Evolutionary conservation across 2,113 vertebrate genomes (phyloP).

Genomic region (Chrysochloris asiatica): DNA sequence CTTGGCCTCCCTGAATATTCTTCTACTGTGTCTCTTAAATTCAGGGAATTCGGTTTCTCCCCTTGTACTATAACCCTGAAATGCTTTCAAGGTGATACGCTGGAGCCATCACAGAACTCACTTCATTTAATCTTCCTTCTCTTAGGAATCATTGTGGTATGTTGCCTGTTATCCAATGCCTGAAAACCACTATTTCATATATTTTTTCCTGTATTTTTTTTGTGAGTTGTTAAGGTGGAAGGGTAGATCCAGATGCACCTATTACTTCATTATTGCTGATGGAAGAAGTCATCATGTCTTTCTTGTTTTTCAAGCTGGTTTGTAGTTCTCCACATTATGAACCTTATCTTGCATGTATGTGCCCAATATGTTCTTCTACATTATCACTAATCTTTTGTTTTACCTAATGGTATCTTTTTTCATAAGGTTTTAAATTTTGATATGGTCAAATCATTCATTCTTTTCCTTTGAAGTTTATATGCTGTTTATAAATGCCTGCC

Average conservation of each 20-base stretch:
- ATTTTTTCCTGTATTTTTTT: background rate
- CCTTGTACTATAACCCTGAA: background rate
- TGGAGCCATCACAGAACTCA: background rate
- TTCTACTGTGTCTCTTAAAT: background rate
- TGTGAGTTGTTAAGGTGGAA: background rate
- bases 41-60: background rate
- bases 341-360: background rate
- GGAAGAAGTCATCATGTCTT: too few relatives aligned
- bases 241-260: background rate
- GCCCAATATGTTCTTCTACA: background rate
- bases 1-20: background rate
- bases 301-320: too few relatives aligned
- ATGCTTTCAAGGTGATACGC: background rate
- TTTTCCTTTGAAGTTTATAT: constrained; percentile 26
- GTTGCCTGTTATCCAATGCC: constrained; percentile 4
- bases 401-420: background rate
- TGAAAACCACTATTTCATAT: background rate
- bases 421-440: constrained; percentile 27
- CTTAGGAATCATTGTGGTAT: background rate
- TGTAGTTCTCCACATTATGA: background rate
- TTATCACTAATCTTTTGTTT: constrained; percentile 21
- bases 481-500: too few relatives aligned
- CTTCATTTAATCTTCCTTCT: background rate
- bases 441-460: background rate
- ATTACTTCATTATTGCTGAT: background rate